Evolutionary conservation across 2,888 invertebrate species (phyloP).

Genomic region (Neocrepidodera transversa): DNA sequence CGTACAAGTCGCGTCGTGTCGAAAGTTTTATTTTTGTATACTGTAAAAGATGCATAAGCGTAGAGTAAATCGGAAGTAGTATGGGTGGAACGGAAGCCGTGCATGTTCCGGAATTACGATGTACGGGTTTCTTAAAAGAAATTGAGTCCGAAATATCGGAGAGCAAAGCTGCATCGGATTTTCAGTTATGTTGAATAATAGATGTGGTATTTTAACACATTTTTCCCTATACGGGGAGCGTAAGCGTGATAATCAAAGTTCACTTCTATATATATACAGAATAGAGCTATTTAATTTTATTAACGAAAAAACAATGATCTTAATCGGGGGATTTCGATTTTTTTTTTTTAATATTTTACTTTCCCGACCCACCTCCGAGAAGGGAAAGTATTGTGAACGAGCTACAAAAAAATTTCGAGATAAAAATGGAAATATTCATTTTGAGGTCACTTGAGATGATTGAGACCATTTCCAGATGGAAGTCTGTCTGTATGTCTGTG

Average conservation of each 20-base stretch:
- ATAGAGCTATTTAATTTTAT: no score
- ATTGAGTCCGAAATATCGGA: slow-evolving; percentile 16
- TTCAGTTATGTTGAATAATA: slow-evolving; percentile 13
- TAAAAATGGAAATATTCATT: no score
- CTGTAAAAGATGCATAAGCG: slow-evolving; percentile 10
- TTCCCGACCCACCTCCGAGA: no score
- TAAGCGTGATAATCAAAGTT: background rate
- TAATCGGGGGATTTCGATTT: no score
- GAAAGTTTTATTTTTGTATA: slow-evolving; percentile 8
- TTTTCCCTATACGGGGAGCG: background rate
- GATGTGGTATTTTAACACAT: background rate
- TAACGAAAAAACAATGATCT: no score
- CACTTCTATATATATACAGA: no score
- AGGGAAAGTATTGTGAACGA: no score
- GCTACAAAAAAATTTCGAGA: no score
- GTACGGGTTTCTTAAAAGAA: slow-evolving; percentile 15
- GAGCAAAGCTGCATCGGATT: slow-evolving; percentile 3
- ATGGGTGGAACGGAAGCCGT: slow-evolving; percentile 4
- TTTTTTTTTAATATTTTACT: no score
- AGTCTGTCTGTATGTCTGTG: no score
- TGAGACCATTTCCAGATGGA: no score
- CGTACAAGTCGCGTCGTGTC: background rate
- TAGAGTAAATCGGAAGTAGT: slow-evolving; percentile 22
- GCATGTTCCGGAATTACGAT: slow-evolving; percentile 18
- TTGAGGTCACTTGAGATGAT: no score